Conservation (phyloP, 2,113 vertebrate species). For the Perca schrenkii region DNA sequence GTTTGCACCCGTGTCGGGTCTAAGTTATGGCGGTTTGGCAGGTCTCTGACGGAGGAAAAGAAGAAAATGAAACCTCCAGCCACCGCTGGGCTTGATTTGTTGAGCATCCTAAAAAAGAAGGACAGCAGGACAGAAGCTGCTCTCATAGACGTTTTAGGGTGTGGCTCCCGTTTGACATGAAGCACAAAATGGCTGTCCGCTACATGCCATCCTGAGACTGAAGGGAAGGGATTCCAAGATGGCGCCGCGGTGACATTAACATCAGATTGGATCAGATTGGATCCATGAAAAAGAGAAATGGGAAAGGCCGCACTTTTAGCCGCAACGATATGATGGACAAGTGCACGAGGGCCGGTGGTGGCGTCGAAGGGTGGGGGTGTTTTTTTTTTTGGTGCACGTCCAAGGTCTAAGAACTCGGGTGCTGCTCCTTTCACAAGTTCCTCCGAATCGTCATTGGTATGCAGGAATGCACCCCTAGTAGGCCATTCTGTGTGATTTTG, state of each 20-base stretch:
- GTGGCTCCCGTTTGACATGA: constrained; percentile 27
- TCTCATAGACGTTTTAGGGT: neutral
- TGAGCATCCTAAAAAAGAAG: neutral
- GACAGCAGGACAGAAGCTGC: neutral
- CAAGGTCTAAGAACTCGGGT: constrained; percentile 57
- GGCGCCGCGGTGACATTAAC: constrained; percentile 31
- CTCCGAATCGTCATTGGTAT: constrained; percentile 78
- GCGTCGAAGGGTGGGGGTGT: neutral
- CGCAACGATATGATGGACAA: constrained; percentile 34
- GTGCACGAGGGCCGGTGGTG: neutral
- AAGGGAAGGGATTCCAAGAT: constrained; percentile 58
- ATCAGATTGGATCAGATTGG: neutral
- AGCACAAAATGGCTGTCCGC: constrained; percentile 71
- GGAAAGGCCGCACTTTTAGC: neutral
- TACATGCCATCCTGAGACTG: neutral
- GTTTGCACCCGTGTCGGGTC: constrained; percentile 67
- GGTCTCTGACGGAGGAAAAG: neutral
- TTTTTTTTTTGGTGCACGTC: constrained; percentile 70
- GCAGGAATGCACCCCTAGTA: constrained; percentile 77
- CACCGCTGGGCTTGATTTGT: neutral
- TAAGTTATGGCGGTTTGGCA: constrained; percentile 43
- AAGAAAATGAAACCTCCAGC: neutral
- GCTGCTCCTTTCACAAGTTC: constrained; percentile 70
- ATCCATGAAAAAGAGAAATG: neutral
- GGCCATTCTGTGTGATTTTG: constrained; percentile 70